phyloP scores from a whole-genome alignment of 37 sponge, comb jelly and placozoan genomes.

The Eunapius fragilis region DNA sequence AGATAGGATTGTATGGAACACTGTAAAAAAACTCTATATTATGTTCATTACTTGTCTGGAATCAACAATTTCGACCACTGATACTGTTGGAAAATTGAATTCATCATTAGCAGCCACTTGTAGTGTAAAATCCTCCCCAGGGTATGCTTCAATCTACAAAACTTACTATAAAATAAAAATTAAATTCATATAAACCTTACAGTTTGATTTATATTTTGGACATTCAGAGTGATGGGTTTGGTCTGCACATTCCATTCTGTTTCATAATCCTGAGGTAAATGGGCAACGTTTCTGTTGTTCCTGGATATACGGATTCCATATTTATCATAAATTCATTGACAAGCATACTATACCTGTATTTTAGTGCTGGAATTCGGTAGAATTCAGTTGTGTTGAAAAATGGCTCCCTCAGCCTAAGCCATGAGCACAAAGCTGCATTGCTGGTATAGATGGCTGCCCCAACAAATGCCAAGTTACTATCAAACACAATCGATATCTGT shows the following conservation, averaged over 20 bases:
- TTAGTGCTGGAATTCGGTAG: slow-evolving; percentile 33
- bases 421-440: slow-evolving; percentile 44
- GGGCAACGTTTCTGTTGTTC: background rate
- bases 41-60: no score
- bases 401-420: background rate
- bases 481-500: slow-evolving; percentile 30
- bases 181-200: no score
- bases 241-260: background rate
- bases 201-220: background rate
- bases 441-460: slow-evolving; percentile 39
- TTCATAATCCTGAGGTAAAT: background rate
- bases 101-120: slow-evolving; percentile 28
- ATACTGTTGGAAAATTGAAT: slow-evolving; percentile 1
- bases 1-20: no score
- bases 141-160: slow-evolving; percentile 28
- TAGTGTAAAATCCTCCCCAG: slow-evolving; percentile 20
- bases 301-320: background rate
- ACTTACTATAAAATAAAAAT: background rate
- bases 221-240: background rate
- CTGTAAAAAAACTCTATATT: background rate
- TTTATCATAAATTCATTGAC: no score
- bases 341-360: no score
- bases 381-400: background rate
- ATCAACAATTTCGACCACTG: background rate
- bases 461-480: slow-evolving; percentile 26